Evolutionary conservation across 2,888 invertebrate genomes (phyloP), one percentile per base, ranked within the genome.

Genomic region (Ametastegia equiseti): DNA sequence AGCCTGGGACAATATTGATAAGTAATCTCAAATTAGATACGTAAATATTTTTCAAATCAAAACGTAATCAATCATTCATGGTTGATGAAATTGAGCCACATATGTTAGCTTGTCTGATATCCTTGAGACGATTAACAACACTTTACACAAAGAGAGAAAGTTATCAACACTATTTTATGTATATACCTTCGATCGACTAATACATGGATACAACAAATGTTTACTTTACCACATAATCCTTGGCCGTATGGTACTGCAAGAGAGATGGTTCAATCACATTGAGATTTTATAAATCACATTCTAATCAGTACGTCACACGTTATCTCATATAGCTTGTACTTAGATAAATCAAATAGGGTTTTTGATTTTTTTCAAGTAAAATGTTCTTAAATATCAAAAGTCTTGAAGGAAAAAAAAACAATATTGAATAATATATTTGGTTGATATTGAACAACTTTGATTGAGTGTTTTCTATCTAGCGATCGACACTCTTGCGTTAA

Each of bases 251-350:
- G n/a, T n/a, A 67, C 36, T 39, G 36, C 23, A 39, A 39, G n/a
- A 2, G 11, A 67, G n/a, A 2, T 39, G 39, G 9, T 39, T 2
- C n/a, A 47, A 57, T 19, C 33, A 54, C 54, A 42, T 30, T 57
- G 54, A n/a, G 19, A 75, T 57, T 39, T 42, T 71, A 57, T 80
- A 73, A 80, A 65, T 71, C 23, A 69, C 30, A 30, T n/a, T 33
- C 65, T 63, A 71, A 73, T 80, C 73, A 69, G 60, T 80, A 75
- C 57, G 15, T 75, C 42, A 13, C 23, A 9, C 33, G 80, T 75
- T 80, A 80, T 80, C 80, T 60, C 6, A 6, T 19, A 36, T 67
- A 57, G 36, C 23, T 69, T 30, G 9, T n/a, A 57, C 23, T 80
- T 13, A 80, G 80, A 80, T 80, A 73, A 80, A 73, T 6, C 30